These are phyloP conservation scores for Contarinia nasturtii DNA, from an alignment of 1,140 invertebrate species.

Conservation along the genomic window DNA sequence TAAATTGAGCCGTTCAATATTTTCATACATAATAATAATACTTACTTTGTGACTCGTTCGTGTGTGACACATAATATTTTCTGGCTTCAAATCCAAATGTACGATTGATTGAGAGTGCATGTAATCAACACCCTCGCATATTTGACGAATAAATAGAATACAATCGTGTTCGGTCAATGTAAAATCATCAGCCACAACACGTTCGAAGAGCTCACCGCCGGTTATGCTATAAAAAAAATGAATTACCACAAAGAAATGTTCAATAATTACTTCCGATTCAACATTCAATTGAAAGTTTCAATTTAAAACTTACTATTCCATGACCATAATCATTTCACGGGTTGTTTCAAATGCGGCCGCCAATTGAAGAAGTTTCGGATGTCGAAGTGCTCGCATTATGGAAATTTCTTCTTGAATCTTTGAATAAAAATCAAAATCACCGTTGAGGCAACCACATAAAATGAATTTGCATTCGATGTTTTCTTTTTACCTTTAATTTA, in stretches of 20 bases:
- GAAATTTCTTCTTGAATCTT: slow-evolving; percentile 61
- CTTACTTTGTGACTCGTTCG: slow-evolving; percentile 34
- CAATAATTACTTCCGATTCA: slow-evolving; percentile 1
- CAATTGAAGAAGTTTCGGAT: slow-evolving; percentile 78
- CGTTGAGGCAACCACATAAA: slow-evolving; percentile 4
- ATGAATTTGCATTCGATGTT: too few relatives aligned
- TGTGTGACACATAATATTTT: slow-evolving; percentile 81
- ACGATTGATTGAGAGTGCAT: slow-evolving; percentile 74
- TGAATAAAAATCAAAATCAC: neutral
- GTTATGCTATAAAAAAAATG: slow-evolving; percentile 48
- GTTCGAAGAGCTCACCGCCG: slow-evolving; percentile 81
- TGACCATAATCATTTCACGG: slow-evolving; percentile 76
- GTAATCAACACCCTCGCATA: slow-evolving; percentile 74
- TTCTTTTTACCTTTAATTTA: slow-evolving; percentile 49
- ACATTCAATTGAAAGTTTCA: slow-evolving; percentile 1
- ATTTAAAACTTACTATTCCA: slow-evolving; percentile 72
- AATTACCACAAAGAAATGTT: neutral
- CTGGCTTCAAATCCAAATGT: slow-evolving; percentile 83
- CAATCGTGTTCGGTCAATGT: slow-evolving; percentile 79
- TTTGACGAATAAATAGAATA: slow-evolving; percentile 79
- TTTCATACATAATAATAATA: neutral
- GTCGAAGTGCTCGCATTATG: slow-evolving; percentile 76
- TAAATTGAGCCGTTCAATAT: neutral
- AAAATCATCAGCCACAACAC: slow-evolving; percentile 81
- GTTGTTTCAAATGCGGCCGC: slow-evolving; percentile 71